These are phyloP conservation scores for Actinia tenebrosa DNA, from an alignment of 64 coral and sea anemone species.

Conservation along the genomic window DNA sequence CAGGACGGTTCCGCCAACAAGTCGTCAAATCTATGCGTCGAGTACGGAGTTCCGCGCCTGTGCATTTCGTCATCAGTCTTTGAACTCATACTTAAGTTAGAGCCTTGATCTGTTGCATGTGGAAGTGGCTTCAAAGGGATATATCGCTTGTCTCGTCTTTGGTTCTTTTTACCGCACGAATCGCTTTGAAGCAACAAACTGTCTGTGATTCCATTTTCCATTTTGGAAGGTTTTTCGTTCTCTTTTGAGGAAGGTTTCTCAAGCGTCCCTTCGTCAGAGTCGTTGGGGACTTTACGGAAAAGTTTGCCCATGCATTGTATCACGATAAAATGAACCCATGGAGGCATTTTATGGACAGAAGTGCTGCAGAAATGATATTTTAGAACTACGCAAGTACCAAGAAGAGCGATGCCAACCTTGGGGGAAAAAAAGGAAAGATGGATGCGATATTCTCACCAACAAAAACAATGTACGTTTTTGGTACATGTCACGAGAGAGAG, in stretches of 20 bases:
- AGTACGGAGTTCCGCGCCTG: neutral
- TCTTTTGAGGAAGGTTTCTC: neutral
- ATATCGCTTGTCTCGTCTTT: neutral
- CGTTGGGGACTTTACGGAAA: conserved; percentile 27
- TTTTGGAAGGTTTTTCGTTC: conserved; percentile 16
- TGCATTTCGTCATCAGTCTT: neutral
- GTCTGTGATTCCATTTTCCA: conserved; percentile 42
- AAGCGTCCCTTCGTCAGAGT: conserved; percentile 11
- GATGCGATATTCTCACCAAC: neutral
- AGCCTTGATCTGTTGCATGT: conserved; percentile 8
- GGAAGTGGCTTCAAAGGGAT: neutral
- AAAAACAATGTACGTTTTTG: too few species aligned
- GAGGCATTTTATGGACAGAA: conserved; percentile 58
- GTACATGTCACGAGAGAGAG: too few species aligned
- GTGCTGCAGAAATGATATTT: conserved; percentile 83
- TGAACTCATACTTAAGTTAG: neutral
- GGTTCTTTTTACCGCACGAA: neutral
- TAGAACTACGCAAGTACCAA: conserved; percentile 80
- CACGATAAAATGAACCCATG: conserved; percentile 81
- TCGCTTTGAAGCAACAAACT: neutral
- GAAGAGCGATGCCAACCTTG: conserved; percentile 79
- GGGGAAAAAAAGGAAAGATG: too few species aligned
- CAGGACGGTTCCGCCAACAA: conserved; percentile 1
- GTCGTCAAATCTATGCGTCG: neutral
- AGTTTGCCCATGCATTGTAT: conserved; percentile 47